phyloP scores from a whole-genome alignment of 2,888 invertebrate genomes.

The Conomelus anceps region DNA sequence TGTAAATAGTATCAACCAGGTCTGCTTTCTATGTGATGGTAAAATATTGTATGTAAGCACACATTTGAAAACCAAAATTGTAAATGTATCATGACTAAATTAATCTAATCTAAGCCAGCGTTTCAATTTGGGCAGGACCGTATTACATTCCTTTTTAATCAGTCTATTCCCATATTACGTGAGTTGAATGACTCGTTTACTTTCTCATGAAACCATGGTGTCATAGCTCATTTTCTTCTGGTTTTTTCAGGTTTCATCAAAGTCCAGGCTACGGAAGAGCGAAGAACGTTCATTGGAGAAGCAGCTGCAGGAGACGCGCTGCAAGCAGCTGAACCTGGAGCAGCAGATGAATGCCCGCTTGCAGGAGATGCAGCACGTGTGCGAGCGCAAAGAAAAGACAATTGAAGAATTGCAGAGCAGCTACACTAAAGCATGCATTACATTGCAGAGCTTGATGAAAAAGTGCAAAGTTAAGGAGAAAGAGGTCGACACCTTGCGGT shows the following conservation, averaged over 20 bases:
- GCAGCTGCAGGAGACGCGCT: slow-evolving; percentile 8
- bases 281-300: not conserved
- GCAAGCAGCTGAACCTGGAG: not conserved
- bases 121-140: too few species aligned
- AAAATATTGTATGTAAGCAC: too few species aligned
- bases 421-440: slow-evolving; percentile 42
- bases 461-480: slow-evolving; percentile 47
- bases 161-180: too few species aligned
- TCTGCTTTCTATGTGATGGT: too few species aligned
- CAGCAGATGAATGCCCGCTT: slow-evolving; percentile 2
- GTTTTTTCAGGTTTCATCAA: not conserved
- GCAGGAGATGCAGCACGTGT: not conserved
- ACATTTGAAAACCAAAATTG: too few species aligned
- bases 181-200: too few species aligned
- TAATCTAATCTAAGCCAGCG: too few species aligned
- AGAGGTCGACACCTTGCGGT: slow-evolving; percentile 34
- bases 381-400: not conserved
- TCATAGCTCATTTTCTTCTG: not conserved
- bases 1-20: too few species aligned
- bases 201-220: too few species aligned
- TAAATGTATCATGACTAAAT: too few species aligned
- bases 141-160: too few species aligned
- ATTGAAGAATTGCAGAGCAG: slow-evolving; percentile 40
- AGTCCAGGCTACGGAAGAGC: not conserved
- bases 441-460: slow-evolving; percentile 44